phyloP scores from a whole-genome alignment of 2,113 vertebrate genomes.

The Reinhardtius hippoglossoides region DNA sequence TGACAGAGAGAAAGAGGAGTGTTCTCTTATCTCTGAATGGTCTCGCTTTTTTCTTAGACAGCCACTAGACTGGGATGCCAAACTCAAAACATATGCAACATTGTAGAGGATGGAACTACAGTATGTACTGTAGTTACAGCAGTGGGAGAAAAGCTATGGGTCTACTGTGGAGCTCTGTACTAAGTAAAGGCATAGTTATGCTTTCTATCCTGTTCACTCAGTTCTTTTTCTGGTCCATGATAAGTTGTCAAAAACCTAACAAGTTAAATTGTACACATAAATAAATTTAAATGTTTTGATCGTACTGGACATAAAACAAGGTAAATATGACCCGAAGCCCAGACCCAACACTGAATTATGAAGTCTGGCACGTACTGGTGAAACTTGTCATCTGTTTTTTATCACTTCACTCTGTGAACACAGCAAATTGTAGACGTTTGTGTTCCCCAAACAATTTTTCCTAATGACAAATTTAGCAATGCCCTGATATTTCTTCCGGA shows the following conservation, averaged over 20 bases:
- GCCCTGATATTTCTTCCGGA: neutral
- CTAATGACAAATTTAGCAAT: neutral
- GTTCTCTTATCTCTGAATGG: slow-evolving; percentile 72
- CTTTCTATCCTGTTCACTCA: slow-evolving; percentile 1
- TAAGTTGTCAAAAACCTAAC: neutral
- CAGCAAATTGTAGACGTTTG: neutral
- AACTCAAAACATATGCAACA: slow-evolving; percentile 70
- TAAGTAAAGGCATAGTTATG: neutral
- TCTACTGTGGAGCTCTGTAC: slow-evolving; percentile 11
- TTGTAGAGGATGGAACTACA: slow-evolving; percentile 41
- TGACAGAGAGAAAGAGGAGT: slow-evolving; percentile 74
- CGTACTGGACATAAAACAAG: no score
- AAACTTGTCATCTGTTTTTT: no score
- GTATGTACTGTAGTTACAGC: slow-evolving; percentile 31
- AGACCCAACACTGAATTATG: neutral
- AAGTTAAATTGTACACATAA: neutral
- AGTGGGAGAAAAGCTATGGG: neutral
- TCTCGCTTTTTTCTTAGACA: slow-evolving; percentile 56
- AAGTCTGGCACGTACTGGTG: neutral
- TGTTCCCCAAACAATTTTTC: neutral
- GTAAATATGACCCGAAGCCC: neutral
- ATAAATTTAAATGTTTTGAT: no score
- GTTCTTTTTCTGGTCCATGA: neutral
- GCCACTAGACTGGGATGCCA: slow-evolving; percentile 59
- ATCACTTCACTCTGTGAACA: neutral